phyloP scores from a whole-genome alignment of 2,113 vertebrate species.

The Hylia prasina region DNA sequence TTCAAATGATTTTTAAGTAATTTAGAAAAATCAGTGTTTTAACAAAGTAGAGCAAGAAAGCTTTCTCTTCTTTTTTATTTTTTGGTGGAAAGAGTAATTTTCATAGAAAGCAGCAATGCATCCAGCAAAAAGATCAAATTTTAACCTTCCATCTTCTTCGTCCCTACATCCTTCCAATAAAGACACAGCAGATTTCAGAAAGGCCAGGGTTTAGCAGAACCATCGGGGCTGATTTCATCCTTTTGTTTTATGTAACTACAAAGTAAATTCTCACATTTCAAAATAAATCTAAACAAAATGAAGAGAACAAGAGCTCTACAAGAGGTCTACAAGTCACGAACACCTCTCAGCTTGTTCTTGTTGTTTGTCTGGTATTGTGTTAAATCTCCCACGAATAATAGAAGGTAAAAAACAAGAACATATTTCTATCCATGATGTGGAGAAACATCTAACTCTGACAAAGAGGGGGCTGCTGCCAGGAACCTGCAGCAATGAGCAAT shows the following conservation, averaged over 20 bases:
- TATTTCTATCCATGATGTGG: accelerated
- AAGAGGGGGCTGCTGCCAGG: neutral
- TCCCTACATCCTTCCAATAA: neutral
- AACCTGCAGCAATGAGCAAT: neutral
- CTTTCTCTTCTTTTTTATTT: neutral
- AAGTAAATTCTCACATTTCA: neutral
- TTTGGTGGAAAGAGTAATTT: neutral
- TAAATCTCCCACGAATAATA: neutral
- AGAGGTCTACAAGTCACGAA: neutral
- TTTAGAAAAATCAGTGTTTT: neutral
- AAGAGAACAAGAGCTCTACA: neutral
- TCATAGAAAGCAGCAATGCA: neutral
- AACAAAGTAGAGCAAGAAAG: neutral
- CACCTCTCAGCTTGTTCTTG: neutral
- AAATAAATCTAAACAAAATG: neutral
- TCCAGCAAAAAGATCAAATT: neutral
- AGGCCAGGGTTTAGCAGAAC: neutral
- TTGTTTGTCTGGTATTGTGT: neutral
- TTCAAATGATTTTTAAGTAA: neutral
- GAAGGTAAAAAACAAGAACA: neutral
- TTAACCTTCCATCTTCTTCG: neutral
- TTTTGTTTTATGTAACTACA: neutral
- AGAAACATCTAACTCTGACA: neutral
- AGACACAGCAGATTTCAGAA: neutral
- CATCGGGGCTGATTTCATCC: neutral